Conservation (phyloP, 2,888 invertebrate genomes). For the Scaptomyza caliginosa region DNA sequence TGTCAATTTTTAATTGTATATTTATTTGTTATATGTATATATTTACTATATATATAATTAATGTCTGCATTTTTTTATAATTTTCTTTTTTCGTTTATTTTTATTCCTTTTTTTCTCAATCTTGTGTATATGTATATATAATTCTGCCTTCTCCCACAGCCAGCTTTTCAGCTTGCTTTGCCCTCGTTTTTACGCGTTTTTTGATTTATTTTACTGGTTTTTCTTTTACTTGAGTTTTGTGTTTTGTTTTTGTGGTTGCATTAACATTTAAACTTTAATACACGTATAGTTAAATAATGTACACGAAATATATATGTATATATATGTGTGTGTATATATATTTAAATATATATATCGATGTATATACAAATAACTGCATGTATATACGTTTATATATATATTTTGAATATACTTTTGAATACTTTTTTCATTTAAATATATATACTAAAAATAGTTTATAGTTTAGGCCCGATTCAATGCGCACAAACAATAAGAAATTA, state of each 20-base stretch:
- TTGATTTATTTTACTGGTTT: constrained; percentile 41
- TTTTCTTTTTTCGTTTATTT: constrained; percentile 4
- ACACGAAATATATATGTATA: constrained; percentile 64
- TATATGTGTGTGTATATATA: constrained; percentile 45
- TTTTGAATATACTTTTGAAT: constrained; percentile 47
- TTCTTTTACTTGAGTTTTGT: constrained; percentile 22
- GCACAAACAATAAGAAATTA: constrained; percentile 34
- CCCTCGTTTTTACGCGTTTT: constrained; percentile 39
- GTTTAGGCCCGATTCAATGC: constrained; percentile 64
- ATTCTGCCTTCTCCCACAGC: constrained; percentile 31
- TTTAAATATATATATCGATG: constrained; percentile 25
- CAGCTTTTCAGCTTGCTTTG: constrained; percentile 27
- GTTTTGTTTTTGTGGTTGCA: constrained; percentile 44
- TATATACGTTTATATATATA: constrained; percentile 46
- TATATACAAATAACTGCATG: constrained; percentile 23
- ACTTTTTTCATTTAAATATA: constrained; percentile 43
- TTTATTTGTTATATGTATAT: constrained; percentile 73
- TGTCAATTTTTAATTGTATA: constrained; percentile 69
- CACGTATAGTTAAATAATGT: constrained; percentile 79
- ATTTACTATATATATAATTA: constrained; percentile 61
- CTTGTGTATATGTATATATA: constrained; percentile 63
- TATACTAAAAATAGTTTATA: constrained; percentile 71
- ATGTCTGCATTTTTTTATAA: constrained; percentile 40
- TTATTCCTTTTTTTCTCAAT: constrained; percentile 34
- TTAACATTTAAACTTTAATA: constrained; percentile 76